Evolutionary conservation across 2,113 vertebrate genomes (phyloP).

Genomic region (Centropus unirufus): DNA sequence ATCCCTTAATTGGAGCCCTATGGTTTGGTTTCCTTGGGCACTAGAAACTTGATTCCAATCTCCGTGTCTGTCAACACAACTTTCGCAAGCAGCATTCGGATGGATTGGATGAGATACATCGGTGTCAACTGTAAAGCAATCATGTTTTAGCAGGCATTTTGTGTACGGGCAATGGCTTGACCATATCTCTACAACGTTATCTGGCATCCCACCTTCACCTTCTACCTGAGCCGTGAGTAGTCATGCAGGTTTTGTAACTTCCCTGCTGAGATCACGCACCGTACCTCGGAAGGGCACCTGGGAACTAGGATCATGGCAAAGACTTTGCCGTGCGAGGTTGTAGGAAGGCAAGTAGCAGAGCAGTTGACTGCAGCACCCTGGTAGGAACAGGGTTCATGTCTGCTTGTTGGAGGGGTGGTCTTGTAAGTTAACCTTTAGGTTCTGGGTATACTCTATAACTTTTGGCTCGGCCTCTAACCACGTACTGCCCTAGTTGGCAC

Average conservation of each 20-base stretch:
- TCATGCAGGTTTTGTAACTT: not conserved
- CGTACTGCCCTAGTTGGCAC: not conserved
- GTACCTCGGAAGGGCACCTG: not conserved
- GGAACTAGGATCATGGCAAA: not conserved
- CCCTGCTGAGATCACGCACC: accelerated
- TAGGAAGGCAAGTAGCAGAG: not conserved
- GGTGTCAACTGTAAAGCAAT: not conserved
- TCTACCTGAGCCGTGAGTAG: not conserved
- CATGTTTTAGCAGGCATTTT: not conserved
- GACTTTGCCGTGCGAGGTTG: not conserved
- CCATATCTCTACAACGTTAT: not conserved
- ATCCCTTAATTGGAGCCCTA: not conserved
- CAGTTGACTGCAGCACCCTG: not conserved
- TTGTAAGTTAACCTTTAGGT: not conserved
- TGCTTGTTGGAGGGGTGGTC: not conserved
- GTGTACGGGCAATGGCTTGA: not conserved
- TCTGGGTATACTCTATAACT: accelerated
- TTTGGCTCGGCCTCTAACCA: not conserved
- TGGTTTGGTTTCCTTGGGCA: not conserved
- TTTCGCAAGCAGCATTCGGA: not conserved
- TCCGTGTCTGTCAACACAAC: not conserved
- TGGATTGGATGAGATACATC: not conserved
- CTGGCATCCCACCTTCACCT: not conserved
- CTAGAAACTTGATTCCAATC: not conserved
- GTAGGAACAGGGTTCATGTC: not conserved